Conservation (phyloP, 1,140 invertebrate species). For the Luehdorfia chinensis region DNA sequence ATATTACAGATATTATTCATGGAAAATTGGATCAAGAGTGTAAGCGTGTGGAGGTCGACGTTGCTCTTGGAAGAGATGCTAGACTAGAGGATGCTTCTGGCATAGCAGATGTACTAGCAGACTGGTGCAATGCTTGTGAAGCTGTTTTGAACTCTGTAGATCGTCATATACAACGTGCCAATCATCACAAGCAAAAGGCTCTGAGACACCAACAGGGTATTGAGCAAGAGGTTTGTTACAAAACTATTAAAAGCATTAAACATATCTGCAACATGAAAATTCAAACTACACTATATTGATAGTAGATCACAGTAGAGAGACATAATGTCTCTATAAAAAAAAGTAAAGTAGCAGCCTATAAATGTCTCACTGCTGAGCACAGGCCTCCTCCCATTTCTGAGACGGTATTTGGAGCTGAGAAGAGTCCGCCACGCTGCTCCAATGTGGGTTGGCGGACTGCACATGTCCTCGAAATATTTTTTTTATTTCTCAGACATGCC, state of each 20-base stretch:
- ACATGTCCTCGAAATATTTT: no score
- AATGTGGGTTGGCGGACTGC: no score
- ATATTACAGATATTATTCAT: conserved; percentile 91
- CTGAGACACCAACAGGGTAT: conserved; percentile 89
- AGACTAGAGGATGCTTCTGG: conserved; percentile 86
- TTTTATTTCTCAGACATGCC: no score
- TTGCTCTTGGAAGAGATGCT: conserved; percentile 95
- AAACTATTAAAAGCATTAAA: conserved; percentile 17
- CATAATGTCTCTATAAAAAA: no score
- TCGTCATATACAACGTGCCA: conserved; percentile 91
- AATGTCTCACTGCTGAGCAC: no score
- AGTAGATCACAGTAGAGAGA: no score
- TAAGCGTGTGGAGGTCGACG: conserved; percentile 94
- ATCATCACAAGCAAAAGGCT: conserved; percentile 88
- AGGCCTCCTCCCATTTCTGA: no score
- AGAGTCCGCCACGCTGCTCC: no score
- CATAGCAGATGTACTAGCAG: conserved; percentile 88
- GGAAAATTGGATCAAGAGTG: conserved; percentile 98
- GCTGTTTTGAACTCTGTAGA: conserved; percentile 92
- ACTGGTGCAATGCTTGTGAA: conserved; percentile 95
- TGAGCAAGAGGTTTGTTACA: conserved; percentile 90
- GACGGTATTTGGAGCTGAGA: no score
- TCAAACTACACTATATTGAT: no score
- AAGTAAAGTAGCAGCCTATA: no score
- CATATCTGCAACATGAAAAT: background rate